Evolutionary conservation across 1,140 invertebrate genomes (phyloP), one percentile per base, ranked within the genome.

Genomic region (Armadillidium nasatum): DNA sequence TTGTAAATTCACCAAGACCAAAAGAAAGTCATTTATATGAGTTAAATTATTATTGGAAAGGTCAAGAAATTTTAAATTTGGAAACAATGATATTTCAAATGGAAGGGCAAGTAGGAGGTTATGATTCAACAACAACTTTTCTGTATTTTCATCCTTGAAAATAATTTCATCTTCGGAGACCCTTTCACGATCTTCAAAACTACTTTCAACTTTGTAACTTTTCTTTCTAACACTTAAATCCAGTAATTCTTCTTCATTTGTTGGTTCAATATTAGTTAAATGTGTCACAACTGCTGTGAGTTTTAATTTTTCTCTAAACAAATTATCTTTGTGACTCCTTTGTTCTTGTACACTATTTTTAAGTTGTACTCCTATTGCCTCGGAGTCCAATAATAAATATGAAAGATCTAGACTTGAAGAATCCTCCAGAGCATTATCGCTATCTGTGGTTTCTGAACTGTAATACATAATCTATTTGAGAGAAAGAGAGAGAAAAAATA

Each of bases 21-120:
- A 86, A 19, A 96, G 87, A 69, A 91, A 87, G 76, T 95, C 90
- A 3, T 93, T 91, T 33, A 98, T 84, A 69, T 85, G 85, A 10
- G 86, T 89, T 2, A 98, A 83, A n/a, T 89, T 89, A 85, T 97
- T 97, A 79, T 91, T 92, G 81, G 94, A 96, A 19, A 98, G 84
- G 84, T 98, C 94, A 75, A 98, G 84, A 19, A 90, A 88, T 10
- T 84, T 82, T 7, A 89, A 79, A 76, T 87, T 86, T 13, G 76
- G 73, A 82, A 88, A 88, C 68, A 72, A 72, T 9, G 75, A 50
- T 22, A 81, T 75, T 68, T 81, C 80, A 75, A 77, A 81, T 10
- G 80, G 80, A 13, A 81, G 43, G 3, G 77, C 72, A 6, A 81
- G 46, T 10, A 81, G n/a, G 70, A 81, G 76, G 60, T 81, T 81